Evolutionary conservation across 2,113 vertebrate species (phyloP), one percentile per base, ranked within the genome.

Genomic region (Erythrolamprus reginae): DNA sequence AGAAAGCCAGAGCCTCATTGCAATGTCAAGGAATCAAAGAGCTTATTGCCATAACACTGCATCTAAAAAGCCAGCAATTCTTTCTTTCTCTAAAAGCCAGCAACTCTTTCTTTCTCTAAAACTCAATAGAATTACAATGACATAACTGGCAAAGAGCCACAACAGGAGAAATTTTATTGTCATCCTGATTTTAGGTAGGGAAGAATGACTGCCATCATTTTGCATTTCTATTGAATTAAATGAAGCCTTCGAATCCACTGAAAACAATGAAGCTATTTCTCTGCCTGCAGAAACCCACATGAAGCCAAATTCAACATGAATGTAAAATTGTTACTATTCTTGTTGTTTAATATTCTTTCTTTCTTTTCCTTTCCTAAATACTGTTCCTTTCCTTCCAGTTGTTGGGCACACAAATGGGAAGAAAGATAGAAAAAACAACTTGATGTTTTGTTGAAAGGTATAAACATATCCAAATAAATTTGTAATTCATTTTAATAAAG

Each of bases 131-230:
- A 61, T 87, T 77, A 77, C 65, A 70, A 8, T 70, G 65, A 38
- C 33, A 77, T 38, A 89, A 56, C 90, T 93, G 86, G 13, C 90
- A 12, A 88, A 91, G n/a, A 56, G 85, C n/a, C 50, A 92, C 47
- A 24, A 1, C 0, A 82, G 21, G 24, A 90, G 65, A 56, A 87
- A 17, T 70, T 33, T 85, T 56, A 28, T 86, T 48, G 21, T 82
- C 13, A 5, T 38, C 23, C 70, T 53, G 52, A 7, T 91, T 90
- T 93, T 87, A 92, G 85, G 19, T 92, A 91, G 42, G 15, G 19
- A 94, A 93, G 92, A 48, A 38, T 1, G 61, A 53, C 0, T 51
- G 90, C 90, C 94, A 45, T 23, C 92, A 88, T 58, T 61, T 52
- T 90, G 82, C 13, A 87, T 89, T 82, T 94, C 52, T 51, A 55